Conservation (phyloP, 1,140 invertebrate genomes). For the Archegozetes longisetosus region DNA sequence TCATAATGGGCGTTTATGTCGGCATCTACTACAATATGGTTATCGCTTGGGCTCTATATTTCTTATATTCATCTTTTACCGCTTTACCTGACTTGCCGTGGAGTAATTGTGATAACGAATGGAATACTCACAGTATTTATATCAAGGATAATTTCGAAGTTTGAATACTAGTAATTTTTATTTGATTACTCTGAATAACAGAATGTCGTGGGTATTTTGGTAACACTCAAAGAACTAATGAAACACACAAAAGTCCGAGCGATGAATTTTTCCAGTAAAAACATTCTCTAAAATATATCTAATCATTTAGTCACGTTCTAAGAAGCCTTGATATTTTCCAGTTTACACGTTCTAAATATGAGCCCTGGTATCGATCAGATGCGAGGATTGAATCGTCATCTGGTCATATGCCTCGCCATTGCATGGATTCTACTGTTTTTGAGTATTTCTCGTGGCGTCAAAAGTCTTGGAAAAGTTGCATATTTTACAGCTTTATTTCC, state of each 20-base stretch:
- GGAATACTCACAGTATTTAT: not conserved
- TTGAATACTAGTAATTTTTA: too few relatives aligned
- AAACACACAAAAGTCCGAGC: not conserved
- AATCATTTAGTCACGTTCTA: too few relatives aligned
- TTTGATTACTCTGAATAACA: too few relatives aligned
- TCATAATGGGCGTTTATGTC: slow-evolving; percentile 4
- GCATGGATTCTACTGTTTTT: not conserved
- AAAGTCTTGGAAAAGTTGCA: slow-evolving; percentile 37
- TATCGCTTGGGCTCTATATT: slow-evolving; percentile 7
- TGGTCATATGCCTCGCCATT: not conserved
- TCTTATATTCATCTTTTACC: slow-evolving; percentile 4
- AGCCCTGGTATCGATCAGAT: not conserved
- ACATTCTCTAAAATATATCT: too few relatives aligned
- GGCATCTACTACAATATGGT: slow-evolving; percentile 11
- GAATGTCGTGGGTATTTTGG: too few relatives aligned
- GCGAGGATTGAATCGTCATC: not conserved
- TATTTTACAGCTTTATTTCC: slow-evolving; percentile 73
- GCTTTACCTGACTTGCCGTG: slow-evolving; percentile 4
- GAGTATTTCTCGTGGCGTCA: not conserved
- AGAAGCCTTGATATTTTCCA: too few relatives aligned
- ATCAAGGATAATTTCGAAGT: too few relatives aligned
- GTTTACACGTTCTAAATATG: not conserved
- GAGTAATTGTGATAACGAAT: slow-evolving; percentile 3
- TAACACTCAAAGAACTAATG: not conserved
- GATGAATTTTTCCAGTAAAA: not conserved